Evolutionary conservation across 2,113 vertebrate species (phyloP), one percentile per base, ranked within the genome.

Genomic region (Dasyprocta punctata): DNA sequence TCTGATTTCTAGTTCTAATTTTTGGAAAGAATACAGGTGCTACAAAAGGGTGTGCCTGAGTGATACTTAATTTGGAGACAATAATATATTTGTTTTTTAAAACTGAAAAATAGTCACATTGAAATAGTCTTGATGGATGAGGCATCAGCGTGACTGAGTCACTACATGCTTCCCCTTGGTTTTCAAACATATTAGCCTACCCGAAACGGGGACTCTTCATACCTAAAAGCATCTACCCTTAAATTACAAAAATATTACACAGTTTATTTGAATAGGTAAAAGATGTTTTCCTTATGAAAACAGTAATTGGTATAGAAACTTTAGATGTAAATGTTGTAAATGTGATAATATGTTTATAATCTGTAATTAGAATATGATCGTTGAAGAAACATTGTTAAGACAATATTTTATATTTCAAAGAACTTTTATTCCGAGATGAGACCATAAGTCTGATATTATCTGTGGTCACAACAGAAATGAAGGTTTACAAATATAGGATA

Each of bases 351-450:
- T 14, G 83, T 85, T 77, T 93, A 28, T 85, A 80, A 77, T 41
- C 52, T 84, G 5, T 13, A 38, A 16, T 65, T 84, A 67, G 81
- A 89, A 47, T 83, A 71, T 56, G 7, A 61, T 33, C 60, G 58
- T 36, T 82, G 58, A 84, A 36, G 63, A 88, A 77, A 80, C 14
- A 73, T 44, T 89, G 26, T 49, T 81, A 60, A 90, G 13, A 33
- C 49, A 17, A 4, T 54, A 77, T n/a, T 86, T 85, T 82, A 0
- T 96, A 94, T 94, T 90, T 85, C 52, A 69, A 88, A 90, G 33
- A 73, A 54, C 16, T 89, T 86, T 49, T 95, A 88, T 80, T 30
- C 47, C 97, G 90, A 92, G 86, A 33, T 88, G 69, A 96, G 92
- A 93, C 54, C 10, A 0, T 60, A 49, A 11, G 13, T 82, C 94